Evolutionary conservation across 2,888 invertebrate genomes (phyloP).

Genomic region (Leptopterna dolabrata): DNA sequence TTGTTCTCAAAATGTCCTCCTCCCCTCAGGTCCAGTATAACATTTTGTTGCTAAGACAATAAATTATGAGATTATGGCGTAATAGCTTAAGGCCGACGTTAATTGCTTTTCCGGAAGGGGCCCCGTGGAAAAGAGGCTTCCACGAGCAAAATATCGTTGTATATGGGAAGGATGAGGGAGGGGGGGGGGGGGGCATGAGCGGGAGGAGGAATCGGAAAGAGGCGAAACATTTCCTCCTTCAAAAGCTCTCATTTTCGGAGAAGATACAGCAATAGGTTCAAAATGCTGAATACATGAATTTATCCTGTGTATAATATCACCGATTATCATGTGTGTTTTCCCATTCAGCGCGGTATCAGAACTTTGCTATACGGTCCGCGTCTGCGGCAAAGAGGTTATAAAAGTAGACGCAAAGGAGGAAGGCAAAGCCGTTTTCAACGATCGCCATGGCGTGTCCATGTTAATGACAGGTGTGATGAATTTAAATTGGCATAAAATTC

Average conservation of each 20-base stretch:
- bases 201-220: not conserved
- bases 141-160: constrained; percentile 35
- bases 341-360: too few species aligned
- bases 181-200: not conserved
- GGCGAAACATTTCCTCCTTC: not conserved
- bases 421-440: too few species aligned
- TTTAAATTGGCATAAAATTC: too few species aligned
- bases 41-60: constrained; percentile 51
- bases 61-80: constrained; percentile 52
- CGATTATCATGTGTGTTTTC: too few species aligned
- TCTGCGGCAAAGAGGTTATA: too few species aligned
- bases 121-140: constrained; percentile 28
- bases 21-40: not conserved
- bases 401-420: too few species aligned
- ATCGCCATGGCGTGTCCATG: too few species aligned
- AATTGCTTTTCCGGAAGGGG: constrained; percentile 52
- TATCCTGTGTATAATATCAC: too few species aligned
- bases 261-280: too few species aligned
- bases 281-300: too few species aligned
- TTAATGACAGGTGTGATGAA: too few species aligned
- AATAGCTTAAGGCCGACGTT: constrained; percentile 53
- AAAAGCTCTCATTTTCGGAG: not conserved
- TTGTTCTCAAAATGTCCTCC: not conserved
- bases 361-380: too few species aligned
- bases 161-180: not conserved